Evolutionary conservation across 2,797 vertebrate genomes (phyloP), one percentile per base, ranked within the genome.

Genomic region (Scomberomorus guttatus): DNA sequence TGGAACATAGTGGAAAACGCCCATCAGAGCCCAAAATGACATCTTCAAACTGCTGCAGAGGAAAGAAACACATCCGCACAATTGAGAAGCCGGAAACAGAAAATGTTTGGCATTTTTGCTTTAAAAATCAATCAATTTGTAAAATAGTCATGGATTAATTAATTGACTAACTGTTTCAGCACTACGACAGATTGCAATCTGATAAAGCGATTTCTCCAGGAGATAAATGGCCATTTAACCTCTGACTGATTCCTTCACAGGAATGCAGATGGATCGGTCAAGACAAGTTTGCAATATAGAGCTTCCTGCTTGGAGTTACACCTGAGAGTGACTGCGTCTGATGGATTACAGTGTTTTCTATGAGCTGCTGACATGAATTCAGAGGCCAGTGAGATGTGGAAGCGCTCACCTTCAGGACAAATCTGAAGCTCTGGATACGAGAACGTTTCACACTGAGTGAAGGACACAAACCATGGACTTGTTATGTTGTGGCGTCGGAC

Each of bases 401-500:
- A 86, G 92, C 82, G 89, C 93, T 90, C 80, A 84, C 88, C 90
- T 89, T 91, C 83, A 87, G 91, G 95, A 95, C 89, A 92, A 92
- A 93, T 95, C 94, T 95, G 95, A 95, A 77, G 93, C 80, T 50
- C 83, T 83, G 86, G 90, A 92, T 81, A 87, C 89, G 82, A 75
- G 64, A 85, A 81, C 72, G 62, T 81, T 91, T 72, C 61, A 50
- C 46, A 50, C 44, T 18, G 17, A 79, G 82, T 32, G 72, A 90
- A 82, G 89, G 85, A 89, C 81, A 64, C 86, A 86, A 90, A 92
- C 94, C 93, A 94, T 92, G 93, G 88, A 95, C 92, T 89, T 97
- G 96, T 96, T 97, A 96, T 95, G 97, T 94, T 97, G 94, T 94
- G 65, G 87, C 95, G 89, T 90, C 94, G 95, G 95, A 96, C 93